Base-by-base conservation (phyloP, 2,888 invertebrate genomes). In the Nomada hirtipes region DNA sequence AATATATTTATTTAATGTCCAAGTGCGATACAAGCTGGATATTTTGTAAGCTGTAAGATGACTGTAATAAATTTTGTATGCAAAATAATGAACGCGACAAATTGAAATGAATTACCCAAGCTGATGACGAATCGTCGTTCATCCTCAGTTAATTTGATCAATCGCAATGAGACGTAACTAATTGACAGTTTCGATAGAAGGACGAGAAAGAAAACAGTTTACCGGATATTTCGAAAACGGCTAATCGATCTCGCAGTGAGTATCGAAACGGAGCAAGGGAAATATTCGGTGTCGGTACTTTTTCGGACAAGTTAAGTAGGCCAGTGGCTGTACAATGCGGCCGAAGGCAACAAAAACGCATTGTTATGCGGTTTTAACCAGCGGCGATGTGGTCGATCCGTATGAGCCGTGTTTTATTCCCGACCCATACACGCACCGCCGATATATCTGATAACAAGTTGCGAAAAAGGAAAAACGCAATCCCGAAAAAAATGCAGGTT, bases 401-500 rank as follows among this genome's bases (percentile, higher is more conserved):
- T 64, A 55, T 23, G 72, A 73, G 73, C 64, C 75, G 57, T 61
- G 79, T 84, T 84, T 82, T 63, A 82, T 82, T 69, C 76, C 42
- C 52, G 63, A 29, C 60, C 29, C 63, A 65, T 57, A 75, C 75
- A 61, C 47, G 67, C 29, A 59, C 29, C 42, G 55, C 29, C 83
- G 76, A 79, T 83, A 84, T 72, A 80, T 74, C 79, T 77, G 82
- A 84, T 83, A 81, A 87, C 86, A 85, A 85, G 83, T 82, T 61
- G 69, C 75, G 76, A 83, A 81, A 87, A 69, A 77, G 15, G 82
- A 81, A 87, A 69, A 77, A n/a, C 29, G 36, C 47, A 20, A 59
- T 61, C 42, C 60, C 73, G 80, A 78, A 82, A 78, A 68, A 84
- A 89, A 85, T 87, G 86, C 80, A 82, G 75, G 81, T 77, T 84